Percentiles rank a stretch among this genome's conserved stretches.
phyloP scores from a whole-genome alignment of 35 echinoderm and acorn worm species.

The Apostichopus parvimensis region DNA sequence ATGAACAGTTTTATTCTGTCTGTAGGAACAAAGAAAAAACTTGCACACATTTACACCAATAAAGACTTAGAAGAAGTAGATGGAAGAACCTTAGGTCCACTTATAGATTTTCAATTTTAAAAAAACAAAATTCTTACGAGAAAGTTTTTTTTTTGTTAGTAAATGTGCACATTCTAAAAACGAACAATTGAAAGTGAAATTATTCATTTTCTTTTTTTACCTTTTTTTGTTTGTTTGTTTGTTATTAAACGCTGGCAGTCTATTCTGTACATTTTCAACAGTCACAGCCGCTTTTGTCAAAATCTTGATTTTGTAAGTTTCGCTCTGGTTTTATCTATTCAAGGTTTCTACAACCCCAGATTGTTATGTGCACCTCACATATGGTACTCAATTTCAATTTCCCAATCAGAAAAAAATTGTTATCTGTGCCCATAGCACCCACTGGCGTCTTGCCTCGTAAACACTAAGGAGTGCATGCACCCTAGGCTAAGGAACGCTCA shows the following conservation, averaged over 20 bases:
- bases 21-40: background rate
- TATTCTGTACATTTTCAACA: background rate
- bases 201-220: background rate
- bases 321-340: too few species aligned
- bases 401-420: too few species aligned
- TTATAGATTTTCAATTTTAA: background rate
- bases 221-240: background rate
- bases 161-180: conserved; percentile 4
- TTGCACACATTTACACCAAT: background rate
- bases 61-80: background rate
- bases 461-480: too few species aligned
- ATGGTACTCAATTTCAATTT: too few species aligned
- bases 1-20: background rate
- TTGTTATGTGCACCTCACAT: too few species aligned
- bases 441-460: too few species aligned
- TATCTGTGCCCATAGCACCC: too few species aligned
- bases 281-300: too few species aligned
- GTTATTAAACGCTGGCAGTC: background rate
- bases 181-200: background rate
- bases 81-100: background rate
- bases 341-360: too few species aligned
- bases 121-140: background rate
- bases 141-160: background rate
- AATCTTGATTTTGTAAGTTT: too few species aligned
- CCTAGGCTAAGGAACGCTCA: too few species aligned